These are phyloP conservation scores for Theretra japonica DNA, from an alignment of 2,888 invertebrate species.

Conservation along the genomic window DNA sequence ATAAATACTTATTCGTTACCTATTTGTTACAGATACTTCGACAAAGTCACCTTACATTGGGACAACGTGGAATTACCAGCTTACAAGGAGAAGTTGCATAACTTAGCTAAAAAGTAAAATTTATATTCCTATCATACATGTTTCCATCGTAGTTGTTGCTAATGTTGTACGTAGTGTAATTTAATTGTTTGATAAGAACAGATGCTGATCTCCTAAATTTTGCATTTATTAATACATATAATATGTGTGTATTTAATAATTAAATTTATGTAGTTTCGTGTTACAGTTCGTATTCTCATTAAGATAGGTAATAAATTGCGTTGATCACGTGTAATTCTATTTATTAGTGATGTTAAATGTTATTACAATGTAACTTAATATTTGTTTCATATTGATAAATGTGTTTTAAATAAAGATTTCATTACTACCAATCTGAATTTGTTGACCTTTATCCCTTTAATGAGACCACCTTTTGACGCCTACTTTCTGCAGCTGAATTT, in stretches of 20 bases:
- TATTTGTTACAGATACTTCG: slow-evolving; percentile 29
- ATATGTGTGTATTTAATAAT: slow-evolving; percentile 2
- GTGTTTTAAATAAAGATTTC: not conserved
- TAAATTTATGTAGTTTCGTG: not conserved
- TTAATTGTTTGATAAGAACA: slow-evolving; percentile 3
- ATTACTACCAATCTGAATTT: not conserved
- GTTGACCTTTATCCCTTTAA: too few relatives aligned
- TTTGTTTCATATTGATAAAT: too few relatives aligned
- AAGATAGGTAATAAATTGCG: not conserved
- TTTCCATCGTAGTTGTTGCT: not conserved
- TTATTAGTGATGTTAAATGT: too few relatives aligned
- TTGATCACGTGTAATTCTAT: too few relatives aligned
- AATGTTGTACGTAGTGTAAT: not conserved
- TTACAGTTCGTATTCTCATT: not conserved
- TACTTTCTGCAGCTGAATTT: too few relatives aligned
- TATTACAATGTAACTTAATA: too few relatives aligned
- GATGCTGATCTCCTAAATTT: not conserved
- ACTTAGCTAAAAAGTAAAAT: slow-evolving; percentile 6
- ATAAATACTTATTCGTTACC: not conserved
- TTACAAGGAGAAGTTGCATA: slow-evolving; percentile 21
- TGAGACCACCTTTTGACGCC: too few relatives aligned
- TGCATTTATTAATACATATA: not conserved
- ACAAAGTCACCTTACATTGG: slow-evolving; percentile 27
- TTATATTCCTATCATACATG: not conserved
- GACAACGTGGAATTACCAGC: slow-evolving; percentile 28